Conservation (phyloP, 2,113 vertebrate species). For the Pelodiscus sinensis region DNA sequence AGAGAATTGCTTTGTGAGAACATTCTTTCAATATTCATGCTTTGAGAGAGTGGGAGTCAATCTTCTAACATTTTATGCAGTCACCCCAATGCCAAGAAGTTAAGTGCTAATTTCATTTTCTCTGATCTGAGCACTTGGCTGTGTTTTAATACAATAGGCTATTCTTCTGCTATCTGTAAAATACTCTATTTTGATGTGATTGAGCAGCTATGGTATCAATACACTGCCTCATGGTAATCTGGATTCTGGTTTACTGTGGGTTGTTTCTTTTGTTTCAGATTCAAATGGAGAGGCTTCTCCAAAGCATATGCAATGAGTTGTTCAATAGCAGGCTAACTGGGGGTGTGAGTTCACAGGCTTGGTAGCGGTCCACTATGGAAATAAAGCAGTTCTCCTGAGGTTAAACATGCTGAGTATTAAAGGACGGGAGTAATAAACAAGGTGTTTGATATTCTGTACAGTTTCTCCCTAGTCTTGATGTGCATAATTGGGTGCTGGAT, state of each 20-base stretch:
- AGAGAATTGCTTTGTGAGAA: neutral
- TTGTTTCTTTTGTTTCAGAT: constrained; percentile 36
- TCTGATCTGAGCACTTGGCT: neutral
- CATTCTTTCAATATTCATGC: neutral
- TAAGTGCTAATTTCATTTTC: neutral
- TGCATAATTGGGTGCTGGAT: constrained; percentile 58
- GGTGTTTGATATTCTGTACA: neutral
- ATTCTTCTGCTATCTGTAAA: neutral
- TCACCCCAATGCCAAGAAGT: neutral
- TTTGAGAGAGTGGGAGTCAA: neutral
- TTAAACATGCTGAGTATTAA: neutral
- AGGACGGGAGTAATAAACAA: constrained; percentile 29
- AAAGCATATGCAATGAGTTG: constrained; percentile 25
- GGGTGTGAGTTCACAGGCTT: neutral
- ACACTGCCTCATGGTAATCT: neutral
- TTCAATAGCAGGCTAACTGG: constrained; percentile 29
- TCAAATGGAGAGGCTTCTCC: constrained; percentile 12
- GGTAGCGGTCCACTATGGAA: neutral
- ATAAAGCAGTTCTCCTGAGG: constrained; percentile 7
- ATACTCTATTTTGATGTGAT: neutral
- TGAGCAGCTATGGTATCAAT: neutral
- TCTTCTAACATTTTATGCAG: neutral
- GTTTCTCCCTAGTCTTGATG: constrained; percentile 45
- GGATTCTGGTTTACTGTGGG: constrained; percentile 1
- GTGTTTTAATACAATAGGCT: neutral